Evolutionary conservation across 2,797 vertebrate genomes (phyloP).

Genomic region (Microtus californicus): DNA sequence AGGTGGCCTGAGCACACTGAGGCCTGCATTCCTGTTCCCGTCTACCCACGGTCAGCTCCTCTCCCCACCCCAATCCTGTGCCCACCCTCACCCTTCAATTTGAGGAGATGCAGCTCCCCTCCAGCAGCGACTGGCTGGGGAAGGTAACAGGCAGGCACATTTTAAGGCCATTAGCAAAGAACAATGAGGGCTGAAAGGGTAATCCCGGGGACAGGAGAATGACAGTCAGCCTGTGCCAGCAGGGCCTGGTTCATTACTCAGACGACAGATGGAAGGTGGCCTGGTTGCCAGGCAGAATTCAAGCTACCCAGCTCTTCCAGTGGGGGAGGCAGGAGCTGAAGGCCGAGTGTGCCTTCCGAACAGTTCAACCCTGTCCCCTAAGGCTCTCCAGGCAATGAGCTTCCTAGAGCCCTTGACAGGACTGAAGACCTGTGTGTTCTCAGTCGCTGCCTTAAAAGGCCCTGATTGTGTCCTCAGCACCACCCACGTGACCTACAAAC

Average conservation of each 20-base stretch:
- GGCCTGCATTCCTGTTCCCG: slow-evolving; percentile 80
- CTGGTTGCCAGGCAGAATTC: slow-evolving; percentile 92
- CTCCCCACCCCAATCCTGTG: background rate
- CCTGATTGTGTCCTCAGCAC: background rate
- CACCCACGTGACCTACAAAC: background rate
- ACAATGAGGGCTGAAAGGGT: slow-evolving; percentile 89
- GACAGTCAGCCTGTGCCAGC: slow-evolving; percentile 88
- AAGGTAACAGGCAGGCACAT: slow-evolving; percentile 88
- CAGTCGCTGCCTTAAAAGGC: accelerated
- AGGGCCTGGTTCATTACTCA: slow-evolving; percentile 85
- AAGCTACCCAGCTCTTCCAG: slow-evolving; percentile 76
- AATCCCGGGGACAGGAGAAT: slow-evolving; percentile 87
- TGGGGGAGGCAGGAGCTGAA: background rate
- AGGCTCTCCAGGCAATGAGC: background rate
- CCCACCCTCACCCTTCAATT: slow-evolving; percentile 82
- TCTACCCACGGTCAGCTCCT: background rate
- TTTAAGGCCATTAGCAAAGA: slow-evolving; percentile 89
- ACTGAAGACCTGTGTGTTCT: background rate
- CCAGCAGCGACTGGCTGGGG: slow-evolving; percentile 3
- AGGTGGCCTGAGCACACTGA: background rate
- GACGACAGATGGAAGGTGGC: slow-evolving; percentile 90
- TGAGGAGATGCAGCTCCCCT: slow-evolving; percentile 84
- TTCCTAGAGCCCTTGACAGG: background rate
- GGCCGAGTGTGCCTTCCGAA: slow-evolving; percentile 17
- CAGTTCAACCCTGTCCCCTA: background rate